Percentiles rank a stretch among this genome's conserved stretches.
Conservation (phyloP, 1,140 invertebrate genomes). For the Euwallacea similis region DNA sequence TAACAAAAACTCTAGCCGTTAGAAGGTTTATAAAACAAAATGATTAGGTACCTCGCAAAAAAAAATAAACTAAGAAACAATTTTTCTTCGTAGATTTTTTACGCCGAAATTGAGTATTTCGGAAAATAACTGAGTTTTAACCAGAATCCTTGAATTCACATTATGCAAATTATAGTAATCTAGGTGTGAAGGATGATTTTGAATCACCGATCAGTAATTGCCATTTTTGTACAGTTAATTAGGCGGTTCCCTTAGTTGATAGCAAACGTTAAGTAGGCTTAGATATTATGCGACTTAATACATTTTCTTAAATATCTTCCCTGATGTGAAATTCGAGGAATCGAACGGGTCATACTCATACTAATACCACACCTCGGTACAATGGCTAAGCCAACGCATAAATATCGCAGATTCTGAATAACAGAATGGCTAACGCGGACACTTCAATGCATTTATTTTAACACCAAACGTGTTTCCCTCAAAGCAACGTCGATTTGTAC, state of each 20-base stretch:
- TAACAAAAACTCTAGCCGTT: constrained; percentile 5
- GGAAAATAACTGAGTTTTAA: no score
- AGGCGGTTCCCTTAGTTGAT: no score
- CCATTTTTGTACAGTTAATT: no score
- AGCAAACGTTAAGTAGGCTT: no score
- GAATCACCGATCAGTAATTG: no score
- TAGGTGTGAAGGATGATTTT: no score
- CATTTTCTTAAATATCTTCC: no score
- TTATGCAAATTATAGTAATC: no score
- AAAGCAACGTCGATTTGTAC: constrained; percentile 27
- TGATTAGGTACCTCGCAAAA: not conserved
- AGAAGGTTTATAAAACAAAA: constrained; percentile 15
- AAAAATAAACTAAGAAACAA: not conserved
- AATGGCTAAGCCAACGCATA: constrained; percentile 14
- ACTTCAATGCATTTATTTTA: constrained; percentile 33
- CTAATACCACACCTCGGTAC: constrained; percentile 17
- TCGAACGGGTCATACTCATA: not conserved
- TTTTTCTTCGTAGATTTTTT: not conserved
- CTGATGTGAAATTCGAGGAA: not conserved
- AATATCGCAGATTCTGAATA: constrained; percentile 27
- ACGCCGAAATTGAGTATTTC: constrained; percentile 5
- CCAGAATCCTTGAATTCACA: no score
- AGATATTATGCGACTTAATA: no score
- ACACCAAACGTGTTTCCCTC: constrained; percentile 27
- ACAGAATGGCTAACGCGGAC: constrained; percentile 18